phyloP scores from a whole-genome alignment of 2,797 vertebrate genomes.

The Pseudochirops cupreus region DNA sequence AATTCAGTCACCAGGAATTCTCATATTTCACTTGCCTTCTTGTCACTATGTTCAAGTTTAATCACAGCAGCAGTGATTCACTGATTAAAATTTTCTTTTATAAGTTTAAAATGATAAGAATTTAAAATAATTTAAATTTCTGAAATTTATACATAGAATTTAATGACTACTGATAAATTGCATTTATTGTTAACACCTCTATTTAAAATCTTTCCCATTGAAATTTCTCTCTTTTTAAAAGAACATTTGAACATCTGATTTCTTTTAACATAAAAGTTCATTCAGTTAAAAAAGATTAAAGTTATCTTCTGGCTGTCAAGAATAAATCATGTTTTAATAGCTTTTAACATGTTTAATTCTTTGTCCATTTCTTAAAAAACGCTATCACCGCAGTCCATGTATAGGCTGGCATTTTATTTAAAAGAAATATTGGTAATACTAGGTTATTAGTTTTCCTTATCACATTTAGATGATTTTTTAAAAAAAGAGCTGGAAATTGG shows the following conservation, averaged over 20 bases:
- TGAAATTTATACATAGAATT: slow-evolving; percentile 1
- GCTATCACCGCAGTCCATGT: slow-evolving; percentile 58
- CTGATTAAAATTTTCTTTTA: slow-evolving; percentile 36
- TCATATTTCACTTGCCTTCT: slow-evolving; percentile 15
- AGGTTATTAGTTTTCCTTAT: slow-evolving; percentile 71
- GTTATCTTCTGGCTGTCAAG: background rate
- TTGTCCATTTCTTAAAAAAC: slow-evolving; percentile 70
- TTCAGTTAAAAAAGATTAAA: background rate
- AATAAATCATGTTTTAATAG: background rate
- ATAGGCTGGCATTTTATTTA: slow-evolving; percentile 68
- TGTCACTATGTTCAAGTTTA: background rate
- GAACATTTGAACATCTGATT: background rate
- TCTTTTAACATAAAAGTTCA: slow-evolving; percentile 36
- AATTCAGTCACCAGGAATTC: slow-evolving; percentile 2
- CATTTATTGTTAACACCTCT: background rate
- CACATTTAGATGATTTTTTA: slow-evolving; percentile 36
- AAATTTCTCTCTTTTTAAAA: slow-evolving; percentile 44
- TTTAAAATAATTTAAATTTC: background rate
- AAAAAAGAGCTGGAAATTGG: background rate
- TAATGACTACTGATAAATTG: background rate
- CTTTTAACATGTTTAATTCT: slow-evolving; percentile 72
- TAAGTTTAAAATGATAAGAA: slow-evolving; percentile 44
- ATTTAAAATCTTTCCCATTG: slow-evolving; percentile 21
- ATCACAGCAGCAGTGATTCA: background rate
- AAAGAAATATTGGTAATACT: slow-evolving; percentile 20